Evolutionary conservation across 2,797 vertebrate genomes (phyloP), one percentile per base, ranked within the genome.

Genomic region (Loris lydekkerianus): DNA sequence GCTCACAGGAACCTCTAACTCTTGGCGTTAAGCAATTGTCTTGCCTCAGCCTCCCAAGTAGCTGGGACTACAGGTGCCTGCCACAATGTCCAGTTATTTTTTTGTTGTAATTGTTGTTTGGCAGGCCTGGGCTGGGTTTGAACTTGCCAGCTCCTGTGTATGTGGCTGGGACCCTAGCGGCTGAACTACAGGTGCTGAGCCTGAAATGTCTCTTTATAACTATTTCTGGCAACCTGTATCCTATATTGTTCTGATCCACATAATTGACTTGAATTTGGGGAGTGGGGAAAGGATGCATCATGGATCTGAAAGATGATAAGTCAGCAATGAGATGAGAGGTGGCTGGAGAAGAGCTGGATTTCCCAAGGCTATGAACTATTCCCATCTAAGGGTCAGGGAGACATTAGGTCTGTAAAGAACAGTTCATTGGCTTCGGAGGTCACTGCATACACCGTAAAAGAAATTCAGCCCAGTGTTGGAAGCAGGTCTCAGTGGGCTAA

Each of bases 251-350:
- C 34, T 67, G 70, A 78, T 82, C 0, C 27, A 77, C 23, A 65
- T 65, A 53, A 5, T 46, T 46, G 37, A 21, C 53, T 60, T 69
- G 27, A 49, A 21, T 53, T 86, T 77, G 21, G 37, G 21, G 17
- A 23, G 5, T 18, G 11, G 53, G 4, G 0, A 1, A 5, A 4
- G 10, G 29, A 5, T 58, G 23, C 40, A 10, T 31, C 3, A 5
- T 15, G 43, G 31, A 91, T 46, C 18, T 61, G 2, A 73, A 86
- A 37, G 23, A 60, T 72, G 49, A 60, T 63, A 65, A 37, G 70
- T 70, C 58, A 83, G 13, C 29, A 43, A 25, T 76, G 49, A 75
- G 37, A 23, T 63, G 25, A 87, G 86, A 94, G 67, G 34, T 65
- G 20, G 29, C 10, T 6, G 8, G 34, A 21, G 27, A 91, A 46